Percentiles rank a stretch among this genome's conserved stretches.
These are phyloP conservation scores for Pseudocheirus occidentalis DNA, from an alignment of 2,797 vertebrate species.

Conservation along the genomic window DNA sequence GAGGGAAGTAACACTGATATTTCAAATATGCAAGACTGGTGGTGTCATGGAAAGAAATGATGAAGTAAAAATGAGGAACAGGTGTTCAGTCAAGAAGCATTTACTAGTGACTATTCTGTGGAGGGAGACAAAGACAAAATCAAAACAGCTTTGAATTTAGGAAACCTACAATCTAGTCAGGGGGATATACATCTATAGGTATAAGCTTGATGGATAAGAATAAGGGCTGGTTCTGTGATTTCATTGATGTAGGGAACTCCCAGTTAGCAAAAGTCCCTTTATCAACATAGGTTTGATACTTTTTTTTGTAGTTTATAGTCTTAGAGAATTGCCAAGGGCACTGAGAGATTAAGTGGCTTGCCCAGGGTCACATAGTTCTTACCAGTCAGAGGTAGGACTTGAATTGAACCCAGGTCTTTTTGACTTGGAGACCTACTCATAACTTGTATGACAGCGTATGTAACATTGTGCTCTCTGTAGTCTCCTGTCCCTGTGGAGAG, in stretches of 20 bases:
- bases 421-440: neutral
- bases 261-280: neutral
- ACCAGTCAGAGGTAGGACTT: neutral
- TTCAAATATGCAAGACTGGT: neutral
- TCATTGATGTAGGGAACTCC: neutral
- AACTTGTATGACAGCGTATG: neutral
- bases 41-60: neutral
- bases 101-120: neutral
- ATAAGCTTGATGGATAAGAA: neutral
- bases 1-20: neutral
- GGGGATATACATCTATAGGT: neutral
- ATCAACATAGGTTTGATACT: neutral
- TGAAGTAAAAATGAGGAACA: neutral
- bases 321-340: neutral
- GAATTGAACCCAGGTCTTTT: neutral
- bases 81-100: neutral
- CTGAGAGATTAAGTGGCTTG: neutral
- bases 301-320: neutral
- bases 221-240: neutral
- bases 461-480: neutral
- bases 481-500: neutral
- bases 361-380: neutral
- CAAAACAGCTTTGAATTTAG: neutral
- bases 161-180: neutral
- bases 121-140: neutral